Base-by-base conservation (phyloP, 2,888 invertebrate species). In the Cheilosia urbana region DNA sequence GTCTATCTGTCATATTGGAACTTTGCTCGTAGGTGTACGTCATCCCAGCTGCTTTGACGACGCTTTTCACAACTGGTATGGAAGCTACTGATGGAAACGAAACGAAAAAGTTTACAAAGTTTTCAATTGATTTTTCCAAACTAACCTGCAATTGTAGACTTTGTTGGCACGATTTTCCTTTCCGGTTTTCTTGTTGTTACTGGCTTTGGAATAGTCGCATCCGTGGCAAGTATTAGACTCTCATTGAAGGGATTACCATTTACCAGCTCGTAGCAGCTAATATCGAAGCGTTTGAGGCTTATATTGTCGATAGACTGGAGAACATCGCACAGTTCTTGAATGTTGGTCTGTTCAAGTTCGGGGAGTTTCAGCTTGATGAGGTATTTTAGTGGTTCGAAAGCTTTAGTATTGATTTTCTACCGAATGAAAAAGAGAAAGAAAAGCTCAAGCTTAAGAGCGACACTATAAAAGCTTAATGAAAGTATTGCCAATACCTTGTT, bases 401-500 rank as follows among this genome's bases (percentile, higher is more conserved):
- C 91, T 90, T 88, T 88, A 49, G 90, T 90, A 91, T 92, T 91
- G 90, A 92, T 91, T 90, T 90, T 89, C 92, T 92, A 45, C 89
- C 87, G 79, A 45, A 37, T 37, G 13, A 4, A 87, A 87, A 87
- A 72, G 40, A 68, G 58, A 57, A 21, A 60, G 19, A 27, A 17
- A 78, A 82, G 72, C 78, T 69, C 58, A 42, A 9, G 11, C 17
- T 15, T 37, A 73, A 72, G 87, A 90, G 77, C 58, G 84, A 73
- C n/a, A 87, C 88, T 4, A 13, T 71, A 80, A 87, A 45, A 51
- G 27, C 17, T 51, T 13, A 15, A 2, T 5, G 3, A 13, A 37
- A 13, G 37, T 37, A 13, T 37, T 37, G 37, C 37, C 37, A 37
- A 37, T 83, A 92, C 92, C 90, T 89, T 90, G 87, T 90, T 88